Conservation (phyloP, 2,797 vertebrate species). For the Myripristis murdjan region DNA sequence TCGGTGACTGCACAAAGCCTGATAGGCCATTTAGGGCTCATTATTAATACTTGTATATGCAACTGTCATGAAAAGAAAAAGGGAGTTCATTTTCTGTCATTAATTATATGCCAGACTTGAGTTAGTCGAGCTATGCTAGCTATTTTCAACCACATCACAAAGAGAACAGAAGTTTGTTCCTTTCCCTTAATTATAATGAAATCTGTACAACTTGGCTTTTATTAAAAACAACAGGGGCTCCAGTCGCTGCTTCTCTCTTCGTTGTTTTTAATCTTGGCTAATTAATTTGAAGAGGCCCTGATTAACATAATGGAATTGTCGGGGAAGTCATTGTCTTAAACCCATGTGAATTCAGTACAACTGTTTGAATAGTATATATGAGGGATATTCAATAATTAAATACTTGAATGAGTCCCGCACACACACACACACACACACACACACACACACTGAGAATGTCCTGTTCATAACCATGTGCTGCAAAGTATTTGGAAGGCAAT, state of each 20-base stretch:
- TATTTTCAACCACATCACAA: slow-evolving; percentile 72
- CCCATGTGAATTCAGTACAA: slow-evolving; percentile 41
- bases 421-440: slow-evolving; percentile 24
- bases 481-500: neutral
- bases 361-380: slow-evolving; percentile 53
- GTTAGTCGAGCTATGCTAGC: slow-evolving; percentile 52
- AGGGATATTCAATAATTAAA: slow-evolving; percentile 27
- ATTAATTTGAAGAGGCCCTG: slow-evolving; percentile 74
- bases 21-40: slow-evolving; percentile 62
- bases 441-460: slow-evolving; percentile 8
- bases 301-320: slow-evolving; percentile 71
- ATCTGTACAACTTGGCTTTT: slow-evolving; percentile 69
- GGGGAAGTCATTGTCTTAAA: slow-evolving; percentile 50
- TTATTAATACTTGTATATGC: slow-evolving; percentile 60
- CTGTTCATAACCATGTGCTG: slow-evolving; percentile 4
- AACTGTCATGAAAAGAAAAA: slow-evolving; percentile 46
- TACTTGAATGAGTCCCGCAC: slow-evolving; percentile 34
- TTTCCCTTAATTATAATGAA: slow-evolving; percentile 65
- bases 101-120: slow-evolving; percentile 70
- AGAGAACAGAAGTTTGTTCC: slow-evolving; percentile 65
- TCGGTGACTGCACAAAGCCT: slow-evolving; percentile 34
- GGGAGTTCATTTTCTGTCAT: slow-evolving; percentile 35
- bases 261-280: slow-evolving; percentile 76
- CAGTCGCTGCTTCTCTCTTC: slow-evolving; percentile 51
- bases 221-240: slow-evolving; percentile 74